phyloP scores from a whole-genome alignment of 1,140 invertebrate genomes.

The Potamilus streckersoni region DNA sequence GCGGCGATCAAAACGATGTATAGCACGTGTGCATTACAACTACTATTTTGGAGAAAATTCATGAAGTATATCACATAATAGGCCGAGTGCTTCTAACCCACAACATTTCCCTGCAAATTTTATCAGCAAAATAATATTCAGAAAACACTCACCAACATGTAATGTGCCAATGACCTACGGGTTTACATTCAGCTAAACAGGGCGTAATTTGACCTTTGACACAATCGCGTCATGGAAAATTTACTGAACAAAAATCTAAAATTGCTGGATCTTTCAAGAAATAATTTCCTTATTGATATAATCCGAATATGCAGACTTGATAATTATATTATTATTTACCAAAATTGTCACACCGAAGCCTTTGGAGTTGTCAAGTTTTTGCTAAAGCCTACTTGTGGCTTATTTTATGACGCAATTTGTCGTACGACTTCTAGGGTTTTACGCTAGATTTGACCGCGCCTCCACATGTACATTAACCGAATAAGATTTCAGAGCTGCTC shows the following conservation, averaged over 20 bases:
- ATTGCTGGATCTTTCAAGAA: too few relatives aligned
- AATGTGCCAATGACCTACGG: conserved; percentile 70
- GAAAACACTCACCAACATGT: conserved; percentile 73
- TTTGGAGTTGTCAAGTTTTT: too few relatives aligned
- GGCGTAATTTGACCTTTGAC: conserved; percentile 58
- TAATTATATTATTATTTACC: too few relatives aligned
- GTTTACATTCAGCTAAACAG: conserved; percentile 60
- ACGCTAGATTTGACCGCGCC: too few relatives aligned
- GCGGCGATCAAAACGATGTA: conserved; percentile 18
- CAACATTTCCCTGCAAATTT: conserved; percentile 69
- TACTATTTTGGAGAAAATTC: conserved; percentile 31
- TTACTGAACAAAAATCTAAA: neutral
- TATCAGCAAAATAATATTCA: conserved; percentile 73
- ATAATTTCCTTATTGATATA: too few relatives aligned
- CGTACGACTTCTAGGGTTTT: too few relatives aligned
- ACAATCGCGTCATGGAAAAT: conserved; percentile 39
- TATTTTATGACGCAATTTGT: too few relatives aligned
- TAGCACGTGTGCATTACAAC: conserved; percentile 35
- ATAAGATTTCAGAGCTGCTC: too few relatives aligned
- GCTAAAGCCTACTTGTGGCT: too few relatives aligned
- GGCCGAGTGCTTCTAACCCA: conserved; percentile 41
- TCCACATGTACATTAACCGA: too few relatives aligned
- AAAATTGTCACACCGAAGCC: too few relatives aligned
- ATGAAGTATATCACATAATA: conserved; percentile 28
- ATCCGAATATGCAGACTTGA: too few relatives aligned